These are phyloP conservation scores for Phoebastria nigripes DNA, from an alignment of 2,797 vertebrate genomes.

Conservation along the genomic window DNA sequence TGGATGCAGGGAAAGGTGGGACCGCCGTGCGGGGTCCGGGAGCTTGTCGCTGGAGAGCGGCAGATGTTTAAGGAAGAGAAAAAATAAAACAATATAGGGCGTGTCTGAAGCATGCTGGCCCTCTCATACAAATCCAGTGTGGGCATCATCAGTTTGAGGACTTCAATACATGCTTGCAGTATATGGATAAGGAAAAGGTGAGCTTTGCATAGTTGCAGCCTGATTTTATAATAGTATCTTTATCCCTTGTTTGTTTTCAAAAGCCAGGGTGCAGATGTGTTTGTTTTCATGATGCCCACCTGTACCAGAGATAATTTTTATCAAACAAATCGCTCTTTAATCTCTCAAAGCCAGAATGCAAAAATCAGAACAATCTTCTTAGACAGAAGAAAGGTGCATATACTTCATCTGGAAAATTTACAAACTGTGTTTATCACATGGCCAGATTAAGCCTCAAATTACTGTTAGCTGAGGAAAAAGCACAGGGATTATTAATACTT, in stretches of 20 bases:
- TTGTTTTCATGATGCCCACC: neutral
- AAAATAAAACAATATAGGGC: accelerated
- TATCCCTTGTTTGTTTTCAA: neutral
- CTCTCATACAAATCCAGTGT: neutral
- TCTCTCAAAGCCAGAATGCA: neutral
- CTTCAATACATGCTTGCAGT: neutral
- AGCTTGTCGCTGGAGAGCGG: neutral
- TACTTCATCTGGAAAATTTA: neutral
- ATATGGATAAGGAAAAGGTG: neutral
- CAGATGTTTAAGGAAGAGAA: neutral
- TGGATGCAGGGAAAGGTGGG: neutral
- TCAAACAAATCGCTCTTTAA: neutral
- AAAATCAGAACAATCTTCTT: neutral
- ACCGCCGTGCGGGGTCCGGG: neutral
- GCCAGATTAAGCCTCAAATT: neutral
- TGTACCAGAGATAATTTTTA: neutral
- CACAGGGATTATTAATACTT: neutral
- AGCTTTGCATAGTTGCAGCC: neutral
- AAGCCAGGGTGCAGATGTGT: neutral
- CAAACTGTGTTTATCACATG: neutral
- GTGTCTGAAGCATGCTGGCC: neutral
- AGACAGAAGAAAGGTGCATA: neutral
- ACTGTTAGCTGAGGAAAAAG: neutral
- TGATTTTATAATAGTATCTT: neutral
- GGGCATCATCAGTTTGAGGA: neutral